These are phyloP conservation scores for Cichlasoma orientale DNA, from an alignment of 2,797 vertebrate species.

Conservation along the genomic window DNA sequence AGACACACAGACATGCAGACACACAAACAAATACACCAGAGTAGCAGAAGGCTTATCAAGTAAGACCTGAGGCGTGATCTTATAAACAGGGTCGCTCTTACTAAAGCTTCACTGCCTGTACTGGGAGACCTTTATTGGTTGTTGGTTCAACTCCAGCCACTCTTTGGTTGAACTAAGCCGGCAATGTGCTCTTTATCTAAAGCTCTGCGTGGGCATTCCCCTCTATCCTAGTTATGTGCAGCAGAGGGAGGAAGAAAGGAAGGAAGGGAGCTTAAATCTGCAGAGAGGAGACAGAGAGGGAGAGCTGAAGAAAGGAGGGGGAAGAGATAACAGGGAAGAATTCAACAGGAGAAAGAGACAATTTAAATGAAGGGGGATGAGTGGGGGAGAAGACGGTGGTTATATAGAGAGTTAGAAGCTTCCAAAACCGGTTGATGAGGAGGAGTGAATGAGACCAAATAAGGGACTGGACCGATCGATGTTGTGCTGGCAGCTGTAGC, in stretches of 20 bases:
- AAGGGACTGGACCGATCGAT: conserved; percentile 43
- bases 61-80: conserved; percentile 21
- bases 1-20: conserved; percentile 2
- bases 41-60: conserved; percentile 15
- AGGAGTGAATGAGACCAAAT: conserved; percentile 53
- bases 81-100: conserved; percentile 46
- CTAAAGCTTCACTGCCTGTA: conserved; percentile 35
- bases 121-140: conserved; percentile 30
- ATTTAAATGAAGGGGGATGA: conserved; percentile 38
- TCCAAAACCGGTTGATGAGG: conserved; percentile 43
- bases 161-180: conserved; percentile 45
- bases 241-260: conserved; percentile 49
- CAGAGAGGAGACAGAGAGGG: conserved; percentile 39
- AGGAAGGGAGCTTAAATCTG: conserved; percentile 56
- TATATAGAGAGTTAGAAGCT: conserved; percentile 30
- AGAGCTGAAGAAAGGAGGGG: conserved; percentile 26
- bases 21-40: conserved; percentile 8
- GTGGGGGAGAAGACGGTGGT: conserved; percentile 43
- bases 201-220: conserved; percentile 51
- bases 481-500: conserved; percentile 43
- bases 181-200: conserved; percentile 54
- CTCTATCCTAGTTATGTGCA: conserved; percentile 49
- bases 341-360: conserved; percentile 41
- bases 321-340: conserved; percentile 34
- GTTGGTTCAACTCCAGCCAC: conserved; percentile 46